Conservation (phyloP, 2,888 invertebrate genomes). For the Micoletzkya japonica region DNA sequence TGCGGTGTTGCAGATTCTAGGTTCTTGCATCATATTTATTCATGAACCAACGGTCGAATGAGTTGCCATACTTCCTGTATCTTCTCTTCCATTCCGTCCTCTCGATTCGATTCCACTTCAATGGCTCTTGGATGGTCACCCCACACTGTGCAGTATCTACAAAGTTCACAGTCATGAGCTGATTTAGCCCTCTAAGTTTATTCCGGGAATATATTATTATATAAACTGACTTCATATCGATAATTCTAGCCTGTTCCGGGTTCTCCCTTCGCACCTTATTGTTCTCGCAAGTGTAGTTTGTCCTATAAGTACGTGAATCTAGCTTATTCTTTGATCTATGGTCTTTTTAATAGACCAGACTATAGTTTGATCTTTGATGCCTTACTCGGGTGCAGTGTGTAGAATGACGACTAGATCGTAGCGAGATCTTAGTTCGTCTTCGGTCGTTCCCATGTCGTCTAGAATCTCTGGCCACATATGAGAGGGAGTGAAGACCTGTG, state of each 20-base stretch:
- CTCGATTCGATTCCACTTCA: constrained; percentile 18
- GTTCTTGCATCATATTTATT: no score
- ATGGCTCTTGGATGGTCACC: background rate
- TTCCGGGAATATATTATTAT: background rate
- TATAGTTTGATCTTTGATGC: background rate
- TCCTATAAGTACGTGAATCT: background rate
- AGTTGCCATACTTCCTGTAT: no score
- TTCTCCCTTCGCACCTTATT: constrained; percentile 18
- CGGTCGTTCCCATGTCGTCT: constrained; percentile 7
- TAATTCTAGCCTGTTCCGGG: background rate
- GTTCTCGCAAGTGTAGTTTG: constrained; percentile 26
- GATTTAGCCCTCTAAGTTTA: background rate
- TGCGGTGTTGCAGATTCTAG: no score
- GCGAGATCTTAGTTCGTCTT: constrained; percentile 4
- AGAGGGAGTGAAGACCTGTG: constrained; percentile 22
- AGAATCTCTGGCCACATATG: constrained; percentile 29
- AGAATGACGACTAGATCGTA: constrained; percentile 26
- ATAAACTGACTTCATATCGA: constrained; percentile 24
- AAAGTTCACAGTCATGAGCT: background rate
- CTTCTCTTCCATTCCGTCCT: constrained; percentile 28
- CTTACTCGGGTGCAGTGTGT: constrained; percentile 27
- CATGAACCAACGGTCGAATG: no score
- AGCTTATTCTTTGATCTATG: no score
- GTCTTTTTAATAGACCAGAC: background rate
- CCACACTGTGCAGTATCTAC: constrained; percentile 18